These are phyloP conservation scores for Ephydatia muelleri DNA, from an alignment of 37 sponge, comb jelly and placozoan species.

Conservation along the genomic window DNA sequence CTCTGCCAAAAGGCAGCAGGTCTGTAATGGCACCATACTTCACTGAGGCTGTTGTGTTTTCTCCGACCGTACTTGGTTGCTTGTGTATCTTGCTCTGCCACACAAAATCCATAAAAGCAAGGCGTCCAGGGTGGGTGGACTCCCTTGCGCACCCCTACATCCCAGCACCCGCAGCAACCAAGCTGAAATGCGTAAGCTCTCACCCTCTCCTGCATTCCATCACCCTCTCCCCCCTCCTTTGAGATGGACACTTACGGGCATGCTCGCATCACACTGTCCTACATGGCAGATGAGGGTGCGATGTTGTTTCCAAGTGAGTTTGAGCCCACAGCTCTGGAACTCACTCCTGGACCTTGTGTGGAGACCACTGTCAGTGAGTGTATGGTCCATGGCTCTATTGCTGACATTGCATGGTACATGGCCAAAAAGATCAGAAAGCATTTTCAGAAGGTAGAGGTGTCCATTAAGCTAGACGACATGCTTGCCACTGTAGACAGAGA, in stretches of 20 bases:
- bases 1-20: neutral
- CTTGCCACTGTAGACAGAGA: neutral
- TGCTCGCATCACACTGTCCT: constrained; percentile 28
- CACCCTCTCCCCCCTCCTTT: constrained; percentile 30
- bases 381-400: neutral
- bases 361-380: neutral
- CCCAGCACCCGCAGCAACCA: neutral
- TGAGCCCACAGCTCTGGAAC: neutral
- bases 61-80: constrained; percentile 38
- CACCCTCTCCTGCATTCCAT: constrained; percentile 31
- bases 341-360: neutral
- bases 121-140: too few species aligned
- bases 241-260: neutral
- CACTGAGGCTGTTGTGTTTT: constrained; percentile 39
- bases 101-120: neutral
- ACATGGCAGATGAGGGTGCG: constrained; percentile 7
- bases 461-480: neutral
- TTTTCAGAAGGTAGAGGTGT: neutral
- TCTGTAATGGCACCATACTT: constrained; percentile 16
- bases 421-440: neutral
- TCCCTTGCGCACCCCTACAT: neutral
- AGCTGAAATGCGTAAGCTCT: neutral
- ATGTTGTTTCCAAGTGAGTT: constrained; percentile 25
- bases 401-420: constrained; percentile 2
- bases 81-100: constrained; percentile 1